Evolutionary conservation across 2,888 invertebrate genomes (phyloP), one percentile per base, ranked within the genome.

Genomic region (Phoronis australis): DNA sequence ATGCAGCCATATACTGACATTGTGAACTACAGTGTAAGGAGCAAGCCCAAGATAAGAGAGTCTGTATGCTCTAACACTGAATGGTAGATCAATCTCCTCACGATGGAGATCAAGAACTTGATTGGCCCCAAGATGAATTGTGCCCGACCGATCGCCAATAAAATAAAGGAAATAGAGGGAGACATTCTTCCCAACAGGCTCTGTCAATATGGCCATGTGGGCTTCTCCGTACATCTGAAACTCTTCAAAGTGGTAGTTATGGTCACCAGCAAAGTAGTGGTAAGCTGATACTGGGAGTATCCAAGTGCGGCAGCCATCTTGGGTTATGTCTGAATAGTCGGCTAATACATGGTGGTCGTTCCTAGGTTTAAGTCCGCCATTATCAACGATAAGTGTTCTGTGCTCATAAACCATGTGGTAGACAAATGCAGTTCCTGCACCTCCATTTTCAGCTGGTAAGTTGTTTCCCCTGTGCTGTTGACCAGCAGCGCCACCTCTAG

Each of bases 101-200:
- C 65, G 42, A 5, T 59, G 45, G 2, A 64, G 51, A 42, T 65
- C 63, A 57, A 65, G 57, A 0, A 54, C 54, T 39, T 65, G 66
- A 27, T 59, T 57, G 23, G 58, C 48, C 5, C 58, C 62, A 22
- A 68, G 44, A 52, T 68, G 66, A 9, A 68, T 60, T 4, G 66
- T 66, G n/a, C 66, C 67, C 5, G 66, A 55, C 20, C 64, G 45
- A 42, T 68, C 67, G 0, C 67, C 67, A 20, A 68, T 68, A 66
- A 68, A 66, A 52, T 68, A 59, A 5, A 61, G 49, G 56, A 66
- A 68, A 50, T 52, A 64, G 1, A 67, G 25, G 40, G 59, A 54
- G 1, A 61, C 57, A 6, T 45, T 42, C 3, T 52, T 47, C 4
- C 54, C 51, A 23, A 57, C 57, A 12, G 62, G 58, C 26, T 62